A percentile compares a stretch with the other conserved stretches of the same genome.
phyloP scores from a whole-genome alignment of 2,888 invertebrate genomes.

The Eupithecia subumbrata region DNA sequence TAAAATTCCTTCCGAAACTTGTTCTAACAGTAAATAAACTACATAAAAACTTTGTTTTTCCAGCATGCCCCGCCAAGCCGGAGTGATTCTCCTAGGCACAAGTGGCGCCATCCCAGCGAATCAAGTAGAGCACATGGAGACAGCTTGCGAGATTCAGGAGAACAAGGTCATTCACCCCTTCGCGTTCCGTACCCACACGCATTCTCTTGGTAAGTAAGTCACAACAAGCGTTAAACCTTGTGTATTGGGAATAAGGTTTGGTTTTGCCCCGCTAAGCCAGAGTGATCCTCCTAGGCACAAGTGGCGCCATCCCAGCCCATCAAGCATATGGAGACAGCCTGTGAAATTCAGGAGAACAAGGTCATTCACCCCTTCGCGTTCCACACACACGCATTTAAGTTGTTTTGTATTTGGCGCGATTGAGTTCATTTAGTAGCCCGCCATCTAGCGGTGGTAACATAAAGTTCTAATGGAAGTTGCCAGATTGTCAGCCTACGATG shows the following conservation, averaged over 20 bases:
- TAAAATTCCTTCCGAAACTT: background rate
- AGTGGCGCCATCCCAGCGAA: conserved; percentile 91
- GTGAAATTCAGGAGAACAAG: conserved; percentile 91
- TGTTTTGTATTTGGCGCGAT: background rate
- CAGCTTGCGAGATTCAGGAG: conserved; percentile 92
- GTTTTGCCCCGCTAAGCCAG: conserved; percentile 57
- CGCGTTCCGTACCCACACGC: conserved; percentile 97
- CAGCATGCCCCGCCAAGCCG: conserved; percentile 94
- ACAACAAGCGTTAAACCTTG: background rate
- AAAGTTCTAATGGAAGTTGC: background rate
- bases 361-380: conserved; percentile 97
- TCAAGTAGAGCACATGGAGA: conserved; percentile 93
- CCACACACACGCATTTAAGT: conserved; percentile 92
- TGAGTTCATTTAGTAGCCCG: background rate
- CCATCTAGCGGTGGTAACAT: background rate
- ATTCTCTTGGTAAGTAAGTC: conserved; percentile 87
- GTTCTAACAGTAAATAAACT: background rate
- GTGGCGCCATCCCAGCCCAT: conserved; percentile 89
- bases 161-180: conserved; percentile 95
- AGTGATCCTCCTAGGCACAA: conserved; percentile 94
- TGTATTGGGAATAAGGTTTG: no score
- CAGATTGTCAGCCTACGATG: background rate
- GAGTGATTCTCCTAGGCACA: conserved; percentile 95
- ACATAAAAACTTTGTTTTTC: conserved; percentile 46
- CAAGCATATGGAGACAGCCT: conserved; percentile 95